phyloP scores from a whole-genome alignment of 2,113 vertebrate species.

The Donacobius atricapilla region DNA sequence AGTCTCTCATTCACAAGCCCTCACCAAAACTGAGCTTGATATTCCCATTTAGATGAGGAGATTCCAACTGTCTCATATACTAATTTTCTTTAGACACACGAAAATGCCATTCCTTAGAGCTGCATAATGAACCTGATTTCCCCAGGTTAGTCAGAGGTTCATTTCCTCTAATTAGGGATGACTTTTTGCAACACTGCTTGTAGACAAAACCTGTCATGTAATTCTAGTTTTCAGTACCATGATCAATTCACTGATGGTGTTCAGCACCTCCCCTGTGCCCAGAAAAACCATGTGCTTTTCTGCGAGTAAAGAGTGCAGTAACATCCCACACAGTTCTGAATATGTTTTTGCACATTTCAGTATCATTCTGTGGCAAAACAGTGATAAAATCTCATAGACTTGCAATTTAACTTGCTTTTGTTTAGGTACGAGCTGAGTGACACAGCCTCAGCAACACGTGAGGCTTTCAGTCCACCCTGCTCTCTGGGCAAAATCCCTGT shows the following conservation, averaged over 20 bases:
- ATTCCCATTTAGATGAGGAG: conserved; percentile 1
- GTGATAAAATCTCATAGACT: background rate
- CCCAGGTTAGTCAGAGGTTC: background rate
- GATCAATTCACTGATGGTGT: background rate
- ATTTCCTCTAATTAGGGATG: background rate
- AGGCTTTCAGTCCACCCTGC: background rate
- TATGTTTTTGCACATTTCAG: background rate
- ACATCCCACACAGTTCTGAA: background rate
- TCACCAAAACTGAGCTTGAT: background rate
- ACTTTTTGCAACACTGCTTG: background rate
- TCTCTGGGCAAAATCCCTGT: background rate
- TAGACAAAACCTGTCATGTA: background rate
- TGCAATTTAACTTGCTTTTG: background rate
- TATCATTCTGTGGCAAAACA: background rate
- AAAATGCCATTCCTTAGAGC: background rate
- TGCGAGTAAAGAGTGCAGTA: background rate
- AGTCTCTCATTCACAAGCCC: background rate
- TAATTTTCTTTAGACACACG: background rate
- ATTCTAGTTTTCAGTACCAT: background rate
- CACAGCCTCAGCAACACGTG: background rate
- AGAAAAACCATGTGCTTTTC: background rate
- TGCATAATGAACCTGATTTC: background rate
- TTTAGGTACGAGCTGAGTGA: background rate
- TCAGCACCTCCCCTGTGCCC: background rate
- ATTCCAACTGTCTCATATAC: background rate